Conservation (phyloP, 2,888 invertebrate species). For the Lepidochitona cinerea region DNA sequence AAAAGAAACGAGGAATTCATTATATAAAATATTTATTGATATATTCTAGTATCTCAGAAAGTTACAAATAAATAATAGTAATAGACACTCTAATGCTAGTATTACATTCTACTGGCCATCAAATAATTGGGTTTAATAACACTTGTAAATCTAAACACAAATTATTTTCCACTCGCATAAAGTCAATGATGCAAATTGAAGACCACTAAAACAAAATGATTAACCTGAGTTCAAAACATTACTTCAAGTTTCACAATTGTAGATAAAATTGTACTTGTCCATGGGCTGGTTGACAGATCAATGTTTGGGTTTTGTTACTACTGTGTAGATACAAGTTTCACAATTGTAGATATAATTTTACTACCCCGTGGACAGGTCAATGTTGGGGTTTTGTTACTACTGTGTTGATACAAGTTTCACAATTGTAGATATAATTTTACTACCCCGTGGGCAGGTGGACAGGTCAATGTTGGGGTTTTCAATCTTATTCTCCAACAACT, state of each 20-base stretch:
- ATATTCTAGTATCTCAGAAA: too few relatives aligned
- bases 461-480: constrained; percentile 62
- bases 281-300: constrained; percentile 61
- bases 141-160: too few relatives aligned
- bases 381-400: constrained; percentile 28
- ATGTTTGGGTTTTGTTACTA: constrained; percentile 54
- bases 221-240: constrained; percentile 45
- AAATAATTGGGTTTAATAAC: too few relatives aligned
- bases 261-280: constrained; percentile 59
- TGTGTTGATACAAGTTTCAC: constrained; percentile 62
- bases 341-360: constrained; percentile 63
- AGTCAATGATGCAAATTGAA: not conserved
- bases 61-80: too few relatives aligned
- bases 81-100: too few relatives aligned
- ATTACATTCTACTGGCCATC: not conserved
- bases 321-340: constrained; percentile 60
- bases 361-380: constrained; percentile 63
- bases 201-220: not conserved
- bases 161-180: too few relatives aligned
- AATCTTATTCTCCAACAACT: constrained; percentile 63
- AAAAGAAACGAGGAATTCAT: too few relatives aligned
- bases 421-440: constrained; percentile 62
- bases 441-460: constrained; percentile 61
- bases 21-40: too few relatives aligned
- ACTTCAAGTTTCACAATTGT: constrained; percentile 62